Evolutionary conservation across 2,888 invertebrate genomes (phyloP), one percentile per base, ranked within the genome.

Genomic region (Myopa tessellatipennis): DNA sequence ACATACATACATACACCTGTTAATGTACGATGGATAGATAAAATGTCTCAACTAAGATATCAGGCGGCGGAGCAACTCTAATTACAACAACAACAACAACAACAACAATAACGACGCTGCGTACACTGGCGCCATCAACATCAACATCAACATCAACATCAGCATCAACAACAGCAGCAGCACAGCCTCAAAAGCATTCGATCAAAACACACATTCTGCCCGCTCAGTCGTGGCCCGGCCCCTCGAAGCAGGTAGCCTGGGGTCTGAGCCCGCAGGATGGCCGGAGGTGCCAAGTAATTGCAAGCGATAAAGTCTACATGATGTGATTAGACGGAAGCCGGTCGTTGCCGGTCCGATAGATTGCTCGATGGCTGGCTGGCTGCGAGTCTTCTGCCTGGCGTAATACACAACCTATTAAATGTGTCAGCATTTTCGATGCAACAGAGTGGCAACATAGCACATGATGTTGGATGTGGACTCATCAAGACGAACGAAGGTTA

Each of bases 251-350:
- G 40, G 61, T 18, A 55, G 34, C 36, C 71, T 36, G 71, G 18
- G 61, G 26, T 40, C 45, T 16, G 55, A 55, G 14, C 10, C 55
- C 55, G 55, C 55, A 55, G 14, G 16, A n/a, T 55, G 55, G 63
- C 61, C 52, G 45, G 36, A 38, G 65, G 52, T 63, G 63, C 74
- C 38, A 74, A 65, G 74, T 63, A 50, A 74, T 74, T 74, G 6
- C 1, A n/a, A 69, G 50, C 6, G 40, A 69, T 45, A 8, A 69
- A 69, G 6, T 40, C 55, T n/a, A 55, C 55, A 55, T 12, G 55
- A n/a, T 4, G n/a, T n/a, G 55, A 55, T 55, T 55, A 55, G 55
- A n/a, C 5, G 55, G 55, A 55, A 14, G 55, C 55, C n/a, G n/a
- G n/a, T n/a, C 10, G 55, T 55, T 55, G 55, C n/a, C 10, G 55